Evolutionary conservation across 2,113 vertebrate genomes (phyloP).

Genomic region (Todiramphus saurophagus): DNA sequence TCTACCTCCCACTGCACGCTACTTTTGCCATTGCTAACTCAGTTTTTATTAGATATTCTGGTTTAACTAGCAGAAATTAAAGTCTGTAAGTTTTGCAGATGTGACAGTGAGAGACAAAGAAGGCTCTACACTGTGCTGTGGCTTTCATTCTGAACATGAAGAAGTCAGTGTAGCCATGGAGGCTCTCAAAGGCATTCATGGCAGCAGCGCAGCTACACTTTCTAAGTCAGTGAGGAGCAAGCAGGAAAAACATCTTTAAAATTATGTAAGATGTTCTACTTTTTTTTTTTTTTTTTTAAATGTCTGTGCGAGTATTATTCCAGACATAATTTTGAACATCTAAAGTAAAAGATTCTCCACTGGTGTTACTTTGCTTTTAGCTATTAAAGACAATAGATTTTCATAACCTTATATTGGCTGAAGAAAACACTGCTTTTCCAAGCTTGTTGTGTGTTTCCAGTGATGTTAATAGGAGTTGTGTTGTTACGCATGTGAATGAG

Average conservation of each 20-base stretch:
- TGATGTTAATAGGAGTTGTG: neutral
- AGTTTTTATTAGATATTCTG: neutral
- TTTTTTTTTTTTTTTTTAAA: neutral
- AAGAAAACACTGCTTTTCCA: neutral
- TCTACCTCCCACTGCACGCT: neutral
- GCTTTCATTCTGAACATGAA: neutral
- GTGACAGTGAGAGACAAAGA: neutral
- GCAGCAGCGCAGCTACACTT: neutral
- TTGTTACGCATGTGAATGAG: neutral
- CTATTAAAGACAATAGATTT: neutral
- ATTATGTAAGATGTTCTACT: neutral
- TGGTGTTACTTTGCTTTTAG: neutral
- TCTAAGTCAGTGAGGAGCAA: neutral
- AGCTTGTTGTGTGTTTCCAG: neutral
- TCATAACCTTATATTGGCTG: neutral
- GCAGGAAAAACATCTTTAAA: neutral
- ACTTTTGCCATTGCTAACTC: neutral
- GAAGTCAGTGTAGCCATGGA: neutral
- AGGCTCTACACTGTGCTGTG: neutral
- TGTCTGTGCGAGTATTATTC: neutral
- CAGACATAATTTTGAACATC: neutral
- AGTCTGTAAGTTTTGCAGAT: neutral
- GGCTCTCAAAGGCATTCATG: neutral
- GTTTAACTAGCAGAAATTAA: constrained; percentile 26
- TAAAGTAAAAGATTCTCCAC: neutral